A percentile compares a stretch with the other conserved stretches of the same genome.
phyloP scores from a whole-genome alignment of 2,113 vertebrate species.

The Cettia cetti region DNA sequence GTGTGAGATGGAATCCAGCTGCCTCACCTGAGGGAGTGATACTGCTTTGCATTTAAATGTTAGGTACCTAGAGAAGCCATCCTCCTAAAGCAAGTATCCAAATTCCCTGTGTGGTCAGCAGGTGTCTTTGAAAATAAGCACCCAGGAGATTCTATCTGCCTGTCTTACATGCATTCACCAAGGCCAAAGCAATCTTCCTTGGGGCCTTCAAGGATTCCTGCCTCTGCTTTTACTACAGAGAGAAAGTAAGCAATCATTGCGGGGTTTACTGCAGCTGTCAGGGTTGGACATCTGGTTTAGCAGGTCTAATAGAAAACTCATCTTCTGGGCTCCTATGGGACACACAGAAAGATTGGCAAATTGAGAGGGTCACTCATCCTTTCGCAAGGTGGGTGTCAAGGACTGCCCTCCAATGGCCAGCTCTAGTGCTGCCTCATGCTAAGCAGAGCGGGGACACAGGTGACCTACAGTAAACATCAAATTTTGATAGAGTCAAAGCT shows the following conservation, averaged over 20 bases:
- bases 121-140: too few relatives aligned
- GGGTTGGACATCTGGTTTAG: neutral
- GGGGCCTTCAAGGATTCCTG: neutral
- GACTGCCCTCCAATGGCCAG: neutral
- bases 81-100: neutral
- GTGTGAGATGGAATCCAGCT: neutral
- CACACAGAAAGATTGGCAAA: neutral
- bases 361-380: neutral
- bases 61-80: neutral
- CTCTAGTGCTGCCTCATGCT: rapidly evolving
- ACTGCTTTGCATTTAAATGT: neutral
- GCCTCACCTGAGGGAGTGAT: neutral
- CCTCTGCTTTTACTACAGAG: neutral
- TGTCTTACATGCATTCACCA: neutral
- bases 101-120: neutral
- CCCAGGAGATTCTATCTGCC: too few relatives aligned
- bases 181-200: neutral
- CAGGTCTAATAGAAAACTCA: neutral
- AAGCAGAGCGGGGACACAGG: neutral
- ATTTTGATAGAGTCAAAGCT: neutral
- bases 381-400: neutral
- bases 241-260: neutral
- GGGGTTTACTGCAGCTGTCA: neutral
- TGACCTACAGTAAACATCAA: neutral
- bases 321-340: neutral